Percentiles rank a stretch among this genome's conserved stretches.
These are phyloP conservation scores for Asteroscopus sphinx DNA, from an alignment of 2,888 invertebrate genomes.

Conservation along the genomic window DNA sequence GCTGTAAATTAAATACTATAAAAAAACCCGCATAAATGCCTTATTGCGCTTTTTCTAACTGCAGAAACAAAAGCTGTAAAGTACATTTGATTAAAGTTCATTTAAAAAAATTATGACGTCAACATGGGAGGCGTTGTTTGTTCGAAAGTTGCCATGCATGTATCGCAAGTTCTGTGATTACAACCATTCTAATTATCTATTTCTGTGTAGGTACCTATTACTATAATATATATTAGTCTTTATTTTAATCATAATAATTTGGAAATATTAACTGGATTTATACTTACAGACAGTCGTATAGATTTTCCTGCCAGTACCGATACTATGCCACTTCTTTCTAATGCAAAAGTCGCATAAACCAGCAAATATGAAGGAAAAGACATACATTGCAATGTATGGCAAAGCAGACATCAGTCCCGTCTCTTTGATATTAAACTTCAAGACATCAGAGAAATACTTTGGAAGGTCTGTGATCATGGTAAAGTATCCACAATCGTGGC, in stretches of 20 bases:
- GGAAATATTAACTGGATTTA: not conserved
- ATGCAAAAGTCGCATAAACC: constrained; percentile 92
- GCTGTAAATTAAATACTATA: too few species aligned
- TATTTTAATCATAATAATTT: not conserved
- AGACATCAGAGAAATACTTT: constrained; percentile 91
- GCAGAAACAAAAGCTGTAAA: too few species aligned
- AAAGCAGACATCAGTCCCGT: constrained; percentile 91
- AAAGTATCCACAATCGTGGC: constrained; percentile 92
- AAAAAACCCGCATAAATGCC: too few species aligned
- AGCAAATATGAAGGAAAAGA: constrained; percentile 90
- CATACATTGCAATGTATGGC: constrained; percentile 92
- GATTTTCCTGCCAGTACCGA: constrained; percentile 90
- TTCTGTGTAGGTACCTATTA: too few species aligned
- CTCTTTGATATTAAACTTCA: constrained; percentile 91
- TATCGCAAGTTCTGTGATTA: too few species aligned
- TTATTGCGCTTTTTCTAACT: too few species aligned
- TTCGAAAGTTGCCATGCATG: too few species aligned
- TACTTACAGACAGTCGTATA: constrained; percentile 92
- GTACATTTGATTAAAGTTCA: too few species aligned
- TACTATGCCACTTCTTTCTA: constrained; percentile 88
- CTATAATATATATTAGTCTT: too few species aligned
- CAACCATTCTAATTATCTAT: too few species aligned
- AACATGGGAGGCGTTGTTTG: too few species aligned
- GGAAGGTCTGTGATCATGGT: constrained; percentile 92
- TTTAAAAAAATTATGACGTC: too few species aligned